Evolutionary conservation across 2,797 vertebrate species (phyloP).

Genomic region (Calcarius lapponicus): DNA sequence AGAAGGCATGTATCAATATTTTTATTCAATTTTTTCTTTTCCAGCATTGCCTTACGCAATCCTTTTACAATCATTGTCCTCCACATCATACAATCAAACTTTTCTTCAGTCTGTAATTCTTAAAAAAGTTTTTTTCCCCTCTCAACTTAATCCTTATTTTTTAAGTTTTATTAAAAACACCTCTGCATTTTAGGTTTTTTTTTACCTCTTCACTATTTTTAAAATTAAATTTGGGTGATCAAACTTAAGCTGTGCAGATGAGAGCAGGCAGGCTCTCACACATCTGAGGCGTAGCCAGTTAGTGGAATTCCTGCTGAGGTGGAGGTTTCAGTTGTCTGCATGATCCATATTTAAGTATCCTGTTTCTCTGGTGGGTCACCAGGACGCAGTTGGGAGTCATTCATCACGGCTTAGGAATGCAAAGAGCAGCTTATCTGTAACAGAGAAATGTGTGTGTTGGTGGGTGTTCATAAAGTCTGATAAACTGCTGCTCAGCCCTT

Average conservation of each 20-base stretch:
- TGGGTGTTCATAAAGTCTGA: not conserved
- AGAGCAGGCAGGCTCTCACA: not conserved
- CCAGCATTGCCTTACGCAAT: not conserved
- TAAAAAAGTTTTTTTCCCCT: not conserved
- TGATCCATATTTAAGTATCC: not conserved
- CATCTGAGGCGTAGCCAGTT: not conserved
- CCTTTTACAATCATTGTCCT: not conserved
- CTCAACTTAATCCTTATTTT: not conserved
- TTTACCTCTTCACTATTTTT: not conserved
- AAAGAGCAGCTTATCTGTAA: not conserved
- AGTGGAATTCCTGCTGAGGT: not conserved
- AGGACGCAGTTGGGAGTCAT: not conserved
- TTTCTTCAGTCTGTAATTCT: not conserved
- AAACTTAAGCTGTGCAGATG: not conserved
- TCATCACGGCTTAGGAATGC: not conserved
- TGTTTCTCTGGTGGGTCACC: not conserved
- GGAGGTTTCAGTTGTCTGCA: not conserved
- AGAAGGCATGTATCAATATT: constrained; percentile 82
- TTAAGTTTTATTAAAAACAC: not conserved
- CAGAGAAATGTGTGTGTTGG: not conserved
- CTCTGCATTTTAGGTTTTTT: not conserved
- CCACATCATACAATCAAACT: not conserved
- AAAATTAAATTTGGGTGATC: not conserved
- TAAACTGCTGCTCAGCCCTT: not conserved
- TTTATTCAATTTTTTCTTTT: not conserved